Conservation (phyloP, 92 coral and sea anemone genomes). For the Pocillopora grandis region DNA sequence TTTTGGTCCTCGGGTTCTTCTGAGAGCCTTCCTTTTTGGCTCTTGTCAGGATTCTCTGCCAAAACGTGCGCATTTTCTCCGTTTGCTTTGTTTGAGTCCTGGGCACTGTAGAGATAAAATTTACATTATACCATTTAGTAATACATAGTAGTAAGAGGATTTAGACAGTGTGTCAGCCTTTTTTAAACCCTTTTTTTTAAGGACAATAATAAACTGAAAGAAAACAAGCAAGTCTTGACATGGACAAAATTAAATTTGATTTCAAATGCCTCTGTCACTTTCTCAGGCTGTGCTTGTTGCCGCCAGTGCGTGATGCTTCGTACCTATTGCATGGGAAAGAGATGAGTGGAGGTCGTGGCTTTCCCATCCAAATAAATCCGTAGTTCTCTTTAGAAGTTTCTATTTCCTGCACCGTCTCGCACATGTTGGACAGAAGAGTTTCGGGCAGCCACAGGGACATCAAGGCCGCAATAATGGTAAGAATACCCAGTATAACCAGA, state of each 20-base stretch:
- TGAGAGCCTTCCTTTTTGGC: neutral
- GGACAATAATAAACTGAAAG: neutral
- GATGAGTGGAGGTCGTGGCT: slow-evolving; percentile 19
- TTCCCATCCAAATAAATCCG: slow-evolving; percentile 43
- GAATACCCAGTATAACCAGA: slow-evolving; percentile 65
- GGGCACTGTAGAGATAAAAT: neutral
- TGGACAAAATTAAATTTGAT: no score
- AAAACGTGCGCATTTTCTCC: slow-evolving; percentile 10
- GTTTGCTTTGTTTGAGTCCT: neutral
- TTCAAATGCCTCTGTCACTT: no score
- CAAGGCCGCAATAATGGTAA: slow-evolving; percentile 61
- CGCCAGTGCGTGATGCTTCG: neutral
- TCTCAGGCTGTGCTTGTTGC: no score
- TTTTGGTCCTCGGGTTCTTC: slow-evolving; percentile 22
- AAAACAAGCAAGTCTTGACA: neutral
- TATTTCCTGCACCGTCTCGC: slow-evolving; percentile 70
- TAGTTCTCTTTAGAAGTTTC: slow-evolving; percentile 28
- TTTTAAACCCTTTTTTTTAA: no score
- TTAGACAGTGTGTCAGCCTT: neutral
- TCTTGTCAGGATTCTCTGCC: neutral
- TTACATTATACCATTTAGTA: neutral
- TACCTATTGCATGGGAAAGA: slow-evolving; percentile 17
- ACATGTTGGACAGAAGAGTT: slow-evolving; percentile 67
- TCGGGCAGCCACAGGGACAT: slow-evolving; percentile 76
- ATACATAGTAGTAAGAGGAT: neutral